Conservation (phyloP, 2,113 vertebrate genomes). For the western clawed frog (Xenopus tropicalis) region DNA sequence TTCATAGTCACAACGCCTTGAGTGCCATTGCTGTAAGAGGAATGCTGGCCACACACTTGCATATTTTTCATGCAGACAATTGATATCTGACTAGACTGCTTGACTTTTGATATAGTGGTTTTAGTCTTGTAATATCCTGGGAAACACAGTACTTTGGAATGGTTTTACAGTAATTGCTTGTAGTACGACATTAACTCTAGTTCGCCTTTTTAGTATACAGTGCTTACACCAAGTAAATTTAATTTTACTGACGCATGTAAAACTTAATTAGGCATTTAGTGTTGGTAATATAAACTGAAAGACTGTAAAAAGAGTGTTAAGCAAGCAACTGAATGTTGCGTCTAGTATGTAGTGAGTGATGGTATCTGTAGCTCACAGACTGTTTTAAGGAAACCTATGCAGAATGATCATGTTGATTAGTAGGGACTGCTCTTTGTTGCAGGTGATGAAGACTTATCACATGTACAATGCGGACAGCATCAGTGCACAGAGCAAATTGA, state of each 20-base stretch:
- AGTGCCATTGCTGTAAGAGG: no score
- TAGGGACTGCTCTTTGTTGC: constrained; percentile 40
- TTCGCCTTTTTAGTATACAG: no score
- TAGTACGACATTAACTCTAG: no score
- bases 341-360: neutral
- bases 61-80: no score
- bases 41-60: no score
- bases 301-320: constrained; percentile 8
- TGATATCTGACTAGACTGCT: no score
- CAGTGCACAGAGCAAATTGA: constrained; percentile 95
- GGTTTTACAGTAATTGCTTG: no score
- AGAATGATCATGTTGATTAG: neutral
- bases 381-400: neutral
- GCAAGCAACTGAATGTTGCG: neutral
- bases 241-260: constrained; percentile 12
- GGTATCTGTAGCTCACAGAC: neutral
- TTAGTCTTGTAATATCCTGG: no score
- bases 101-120: no score
- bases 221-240: neutral
- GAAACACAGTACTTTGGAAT: no score
- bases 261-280: neutral
- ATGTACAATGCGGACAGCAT: constrained; percentile 98
- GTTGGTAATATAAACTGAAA: neutral
- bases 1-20: no score
- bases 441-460: constrained; percentile 99